Conservation (phyloP, 2,888 invertebrate species). For the Epirrhoe tristata region DNA sequence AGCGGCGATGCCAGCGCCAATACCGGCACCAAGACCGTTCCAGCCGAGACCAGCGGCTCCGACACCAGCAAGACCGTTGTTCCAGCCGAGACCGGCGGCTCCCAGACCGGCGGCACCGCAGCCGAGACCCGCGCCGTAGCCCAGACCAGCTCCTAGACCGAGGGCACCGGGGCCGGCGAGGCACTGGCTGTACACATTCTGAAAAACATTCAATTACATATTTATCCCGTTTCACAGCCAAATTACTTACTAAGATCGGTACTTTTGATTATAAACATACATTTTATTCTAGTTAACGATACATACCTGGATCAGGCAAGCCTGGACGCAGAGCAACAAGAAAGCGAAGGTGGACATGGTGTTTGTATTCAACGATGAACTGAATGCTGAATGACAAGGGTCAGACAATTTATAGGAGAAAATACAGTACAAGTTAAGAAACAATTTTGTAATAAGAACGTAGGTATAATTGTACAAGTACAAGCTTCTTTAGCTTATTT, state of each 20-base stretch:
- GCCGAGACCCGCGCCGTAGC: constrained; percentile 21
- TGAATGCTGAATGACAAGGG: constrained; percentile 23
- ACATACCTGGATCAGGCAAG: constrained; percentile 53
- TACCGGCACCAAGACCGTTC: constrained; percentile 1
- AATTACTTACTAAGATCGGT: no score
- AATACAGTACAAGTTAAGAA: constrained; percentile 14
- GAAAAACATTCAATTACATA: constrained; percentile 10
- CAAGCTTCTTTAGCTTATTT: not conserved
- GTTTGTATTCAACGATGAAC: constrained; percentile 18
- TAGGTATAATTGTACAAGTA: not conserved
- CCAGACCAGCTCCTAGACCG: constrained; percentile 10
- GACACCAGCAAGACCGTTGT: constrained; percentile 15
- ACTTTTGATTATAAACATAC: no score
- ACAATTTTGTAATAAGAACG: constrained; percentile 1
- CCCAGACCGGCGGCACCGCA: constrained; percentile 11
- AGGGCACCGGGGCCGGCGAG: constrained; percentile 17
- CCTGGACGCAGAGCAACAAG: constrained; percentile 51
- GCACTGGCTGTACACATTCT: constrained; percentile 44
- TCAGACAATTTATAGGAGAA: constrained; percentile 21
- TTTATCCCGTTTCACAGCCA: not conserved
- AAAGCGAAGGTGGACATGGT: constrained; percentile 53
- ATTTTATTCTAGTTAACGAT: not conserved
- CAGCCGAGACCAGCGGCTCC: constrained; percentile 22
- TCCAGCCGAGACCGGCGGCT: constrained; percentile 18
- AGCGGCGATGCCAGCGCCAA: constrained; percentile 17